These are phyloP conservation scores for Megalurothrips usitatus DNA, from an alignment of 2,888 invertebrate genomes.

Conservation along the genomic window DNA sequence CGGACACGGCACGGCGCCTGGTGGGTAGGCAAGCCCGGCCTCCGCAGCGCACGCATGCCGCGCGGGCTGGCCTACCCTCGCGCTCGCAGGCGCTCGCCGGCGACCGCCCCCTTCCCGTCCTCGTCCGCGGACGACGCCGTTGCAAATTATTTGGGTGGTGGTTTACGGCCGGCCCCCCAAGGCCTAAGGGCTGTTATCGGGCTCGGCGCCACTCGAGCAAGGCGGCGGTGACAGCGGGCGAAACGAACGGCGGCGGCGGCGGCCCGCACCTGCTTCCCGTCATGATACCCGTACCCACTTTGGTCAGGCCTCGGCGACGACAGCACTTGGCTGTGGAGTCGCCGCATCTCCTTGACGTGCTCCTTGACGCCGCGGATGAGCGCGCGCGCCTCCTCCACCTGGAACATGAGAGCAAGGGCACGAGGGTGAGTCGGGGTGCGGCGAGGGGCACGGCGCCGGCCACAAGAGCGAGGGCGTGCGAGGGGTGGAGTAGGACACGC, in stretches of 20 bases:
- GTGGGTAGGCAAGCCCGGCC: too few species aligned
- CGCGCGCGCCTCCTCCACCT: constrained; percentile 52
- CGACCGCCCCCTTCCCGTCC: too few species aligned
- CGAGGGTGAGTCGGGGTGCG: too few species aligned
- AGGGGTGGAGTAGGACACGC: too few species aligned
- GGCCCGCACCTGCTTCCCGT: not conserved
- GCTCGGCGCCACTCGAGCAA: not conserved
- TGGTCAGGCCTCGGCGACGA: constrained; percentile 52
- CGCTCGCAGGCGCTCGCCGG: too few species aligned
- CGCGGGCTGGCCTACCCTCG: too few species aligned
- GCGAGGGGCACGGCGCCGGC: not conserved
- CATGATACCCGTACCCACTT: constrained; percentile 43
- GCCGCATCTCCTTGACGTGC: constrained; percentile 51
- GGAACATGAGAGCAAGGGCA: constrained; percentile 38
- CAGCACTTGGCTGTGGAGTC: constrained; percentile 57
- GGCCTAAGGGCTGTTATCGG: not conserved
- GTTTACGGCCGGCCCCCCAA: too few species aligned
- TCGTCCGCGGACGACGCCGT: too few species aligned
- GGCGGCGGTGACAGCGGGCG: not conserved
- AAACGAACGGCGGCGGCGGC: not conserved
- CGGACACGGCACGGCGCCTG: too few species aligned
- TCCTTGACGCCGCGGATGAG: constrained; percentile 52
- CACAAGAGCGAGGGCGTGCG: not conserved
- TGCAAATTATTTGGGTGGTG: too few species aligned
- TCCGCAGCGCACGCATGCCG: too few species aligned